Percentiles rank a stretch among this genome's conserved stretches.
Evolutionary conservation across 2,113 vertebrate species (phyloP).

Genomic region (Sphaerodactylus townsendi): DNA sequence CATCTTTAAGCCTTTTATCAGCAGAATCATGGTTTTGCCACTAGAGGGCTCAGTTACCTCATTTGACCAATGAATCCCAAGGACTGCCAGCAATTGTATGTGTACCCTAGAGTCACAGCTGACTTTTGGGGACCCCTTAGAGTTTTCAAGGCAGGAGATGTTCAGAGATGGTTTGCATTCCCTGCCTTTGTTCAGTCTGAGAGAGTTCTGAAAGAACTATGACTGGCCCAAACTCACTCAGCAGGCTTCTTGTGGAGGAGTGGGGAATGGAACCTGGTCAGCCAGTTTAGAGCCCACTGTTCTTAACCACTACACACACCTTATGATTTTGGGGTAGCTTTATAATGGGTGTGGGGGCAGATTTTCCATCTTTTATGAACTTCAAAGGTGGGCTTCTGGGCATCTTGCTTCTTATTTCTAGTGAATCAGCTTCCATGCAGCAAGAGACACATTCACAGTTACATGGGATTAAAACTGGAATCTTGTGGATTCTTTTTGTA

Average conservation of each 20-base stretch:
- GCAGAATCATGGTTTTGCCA: not conserved
- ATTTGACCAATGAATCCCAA: not conserved
- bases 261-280: too few species aligned
- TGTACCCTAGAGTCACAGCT: too few species aligned
- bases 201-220: too few species aligned
- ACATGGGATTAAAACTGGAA: not conserved
- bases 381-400: not conserved
- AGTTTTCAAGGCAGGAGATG: too few species aligned
- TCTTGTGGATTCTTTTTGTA: not conserved
- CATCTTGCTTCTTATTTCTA: not conserved
- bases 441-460: not conserved
- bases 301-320: too few species aligned
- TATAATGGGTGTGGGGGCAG: not conserved
- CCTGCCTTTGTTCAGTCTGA: too few species aligned
- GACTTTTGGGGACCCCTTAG: too few species aligned
- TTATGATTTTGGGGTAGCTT: not conserved
- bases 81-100: not conserved
- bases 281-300: too few species aligned
- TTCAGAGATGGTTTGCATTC: too few species aligned
- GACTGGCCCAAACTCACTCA: too few species aligned
- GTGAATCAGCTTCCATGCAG: not conserved
- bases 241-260: too few species aligned
- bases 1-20: not conserved
- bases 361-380: not conserved
- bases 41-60: constrained; percentile 12